These are phyloP conservation scores for Tetramorium alpestre DNA, from an alignment of 1,140 invertebrate species.

Conservation along the genomic window DNA sequence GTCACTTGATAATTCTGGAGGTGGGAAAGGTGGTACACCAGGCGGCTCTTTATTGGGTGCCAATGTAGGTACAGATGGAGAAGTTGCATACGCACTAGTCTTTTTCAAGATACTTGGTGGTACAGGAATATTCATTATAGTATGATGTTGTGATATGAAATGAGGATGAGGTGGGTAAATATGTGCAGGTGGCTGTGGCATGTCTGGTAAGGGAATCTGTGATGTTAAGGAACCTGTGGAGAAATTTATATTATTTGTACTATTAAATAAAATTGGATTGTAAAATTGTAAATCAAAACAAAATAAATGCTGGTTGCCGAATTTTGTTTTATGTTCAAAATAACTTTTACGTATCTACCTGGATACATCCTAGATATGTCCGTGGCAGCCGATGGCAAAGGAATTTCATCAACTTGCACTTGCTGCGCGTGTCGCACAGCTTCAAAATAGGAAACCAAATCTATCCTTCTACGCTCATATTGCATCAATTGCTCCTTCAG, in stretches of 20 bases:
- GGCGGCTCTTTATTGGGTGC: slow-evolving; percentile 89
- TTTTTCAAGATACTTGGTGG: slow-evolving; percentile 92
- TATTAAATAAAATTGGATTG: neutral
- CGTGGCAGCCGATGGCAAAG: slow-evolving; percentile 89
- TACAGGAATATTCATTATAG: slow-evolving; percentile 83
- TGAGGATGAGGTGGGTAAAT: slow-evolving; percentile 84
- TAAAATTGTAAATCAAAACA: neutral
- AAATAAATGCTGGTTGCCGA: slow-evolving; percentile 53
- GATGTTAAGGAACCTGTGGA: slow-evolving; percentile 88
- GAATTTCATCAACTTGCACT: slow-evolving; percentile 98
- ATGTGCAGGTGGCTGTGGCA: slow-evolving; percentile 87
- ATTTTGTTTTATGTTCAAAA: neutral
- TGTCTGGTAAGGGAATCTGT: slow-evolving; percentile 92
- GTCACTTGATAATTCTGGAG: slow-evolving; percentile 90
- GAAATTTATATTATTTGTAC: slow-evolving; percentile 80
- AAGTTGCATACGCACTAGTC: slow-evolving; percentile 87
- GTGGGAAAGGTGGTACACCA: slow-evolving; percentile 94
- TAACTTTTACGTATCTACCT: slow-evolving; percentile 80
- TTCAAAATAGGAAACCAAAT: slow-evolving; percentile 96
- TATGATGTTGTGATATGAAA: slow-evolving; percentile 83
- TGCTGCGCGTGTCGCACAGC: slow-evolving; percentile 97
- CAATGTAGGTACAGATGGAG: slow-evolving; percentile 79
- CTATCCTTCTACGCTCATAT: slow-evolving; percentile 95
- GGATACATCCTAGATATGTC: slow-evolving; percentile 84
- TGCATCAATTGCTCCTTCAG: slow-evolving; percentile 96